phyloP scores from a whole-genome alignment of 2,113 vertebrate genomes.

The Zosterops borbonicus region DNA sequence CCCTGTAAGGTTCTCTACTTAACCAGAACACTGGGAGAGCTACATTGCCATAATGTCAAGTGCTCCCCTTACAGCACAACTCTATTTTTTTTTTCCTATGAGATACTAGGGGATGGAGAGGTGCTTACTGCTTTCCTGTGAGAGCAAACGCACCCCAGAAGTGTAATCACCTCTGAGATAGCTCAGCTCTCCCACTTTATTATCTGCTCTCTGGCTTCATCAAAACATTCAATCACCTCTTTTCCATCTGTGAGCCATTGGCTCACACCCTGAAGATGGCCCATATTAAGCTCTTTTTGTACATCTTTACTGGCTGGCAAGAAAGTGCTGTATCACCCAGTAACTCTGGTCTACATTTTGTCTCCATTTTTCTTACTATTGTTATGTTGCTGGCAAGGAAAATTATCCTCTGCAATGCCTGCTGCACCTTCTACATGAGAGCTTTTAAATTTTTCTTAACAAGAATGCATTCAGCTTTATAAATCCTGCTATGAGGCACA shows the following conservation, averaged over 20 bases:
- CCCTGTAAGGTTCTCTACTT: not conserved
- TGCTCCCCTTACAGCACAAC: not conserved
- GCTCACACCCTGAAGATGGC: not conserved
- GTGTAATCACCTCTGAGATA: not conserved
- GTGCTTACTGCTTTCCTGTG: not conserved
- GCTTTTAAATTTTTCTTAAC: not conserved
- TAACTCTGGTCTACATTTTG: not conserved
- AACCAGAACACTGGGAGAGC: not conserved
- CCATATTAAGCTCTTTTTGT: not conserved
- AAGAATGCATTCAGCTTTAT: not conserved
- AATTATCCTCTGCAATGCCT: not conserved
- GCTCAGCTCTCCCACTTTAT: not conserved
- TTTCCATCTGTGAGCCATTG: not conserved
- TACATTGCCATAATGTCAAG: not conserved
- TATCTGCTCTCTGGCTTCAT: not conserved
- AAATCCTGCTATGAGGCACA: not conserved
- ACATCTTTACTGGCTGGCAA: not conserved
- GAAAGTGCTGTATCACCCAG: not conserved
- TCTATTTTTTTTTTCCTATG: not conserved
- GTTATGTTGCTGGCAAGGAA: not conserved
- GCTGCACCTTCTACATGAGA: not conserved
- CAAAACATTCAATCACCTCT: not conserved
- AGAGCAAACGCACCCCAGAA: not conserved
- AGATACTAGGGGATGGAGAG: not conserved
- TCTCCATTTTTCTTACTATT: not conserved